A percentile compares a stretch with the other conserved stretches of the same genome.
Conservation (phyloP, 2,888 invertebrate species). For the Nomada ferruginata region DNA sequence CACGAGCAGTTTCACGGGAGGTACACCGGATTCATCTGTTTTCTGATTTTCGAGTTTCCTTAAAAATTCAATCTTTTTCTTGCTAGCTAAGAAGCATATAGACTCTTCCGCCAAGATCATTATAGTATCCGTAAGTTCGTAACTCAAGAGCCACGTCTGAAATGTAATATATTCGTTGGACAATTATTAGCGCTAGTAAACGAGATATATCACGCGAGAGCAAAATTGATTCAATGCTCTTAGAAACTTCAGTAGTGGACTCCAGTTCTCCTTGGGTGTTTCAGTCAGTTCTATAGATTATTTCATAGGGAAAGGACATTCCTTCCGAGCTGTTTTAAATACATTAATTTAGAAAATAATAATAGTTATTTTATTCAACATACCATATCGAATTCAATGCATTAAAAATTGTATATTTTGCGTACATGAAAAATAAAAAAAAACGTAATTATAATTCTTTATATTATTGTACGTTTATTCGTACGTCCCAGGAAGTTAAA, state of each 20-base stretch:
- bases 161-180: constrained; percentile 64
- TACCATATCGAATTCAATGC: too few relatives aligned
- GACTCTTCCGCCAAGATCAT: constrained; percentile 94
- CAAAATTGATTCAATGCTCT: too few relatives aligned
- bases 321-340: too few relatives aligned
- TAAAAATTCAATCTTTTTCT: constrained; percentile 98
- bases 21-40: constrained; percentile 91
- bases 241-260: too few relatives aligned
- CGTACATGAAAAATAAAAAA: neutral
- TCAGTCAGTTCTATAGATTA: too few relatives aligned
- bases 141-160: constrained; percentile 98
- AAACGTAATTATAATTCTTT: constrained; percentile 12
- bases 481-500: too few relatives aligned
- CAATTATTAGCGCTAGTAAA: neutral
- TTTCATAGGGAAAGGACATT: too few relatives aligned
- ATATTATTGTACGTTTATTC: neutral
- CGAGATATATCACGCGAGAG: neutral
- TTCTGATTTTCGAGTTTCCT: constrained; percentile 94
- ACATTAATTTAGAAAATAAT: too few relatives aligned
- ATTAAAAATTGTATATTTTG: neutral
- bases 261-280: too few relatives aligned
- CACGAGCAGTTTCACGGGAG: constrained; percentile 93
- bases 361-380: too few relatives aligned
- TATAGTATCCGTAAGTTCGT: constrained; percentile 98
- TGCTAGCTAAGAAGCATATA: constrained; percentile 96